A percentile compares a stretch with the other conserved stretches of the same genome.
phyloP scores from a whole-genome alignment of 30 jellyfish, hydroid and myxozoan species.

The Aurelia aurita complex sp. Pacific region DNA sequence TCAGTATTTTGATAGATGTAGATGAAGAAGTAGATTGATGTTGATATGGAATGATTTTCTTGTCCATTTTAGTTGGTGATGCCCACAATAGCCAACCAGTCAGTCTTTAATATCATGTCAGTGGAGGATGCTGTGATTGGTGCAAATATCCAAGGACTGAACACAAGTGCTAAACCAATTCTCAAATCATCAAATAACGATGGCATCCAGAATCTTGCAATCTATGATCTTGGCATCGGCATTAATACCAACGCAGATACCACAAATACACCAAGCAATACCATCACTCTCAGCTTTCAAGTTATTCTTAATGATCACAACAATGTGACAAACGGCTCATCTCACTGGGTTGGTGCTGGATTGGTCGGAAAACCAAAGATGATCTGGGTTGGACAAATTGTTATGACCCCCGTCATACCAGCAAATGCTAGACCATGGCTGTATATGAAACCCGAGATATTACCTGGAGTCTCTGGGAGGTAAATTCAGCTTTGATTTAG shows the following conservation, averaged over 20 bases:
- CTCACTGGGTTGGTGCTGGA: slow-evolving; percentile 97
- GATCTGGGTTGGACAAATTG: slow-evolving; percentile 94
- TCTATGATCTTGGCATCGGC: slow-evolving; percentile 81
- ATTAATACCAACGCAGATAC: slow-evolving; percentile 39
- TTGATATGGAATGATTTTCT: background rate
- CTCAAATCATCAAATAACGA: slow-evolving; percentile 46
- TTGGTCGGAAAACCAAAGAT: slow-evolving; percentile 75
- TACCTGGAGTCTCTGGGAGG: background rate
- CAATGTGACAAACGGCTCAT: slow-evolving; percentile 66
- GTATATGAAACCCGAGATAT: slow-evolving; percentile 17
- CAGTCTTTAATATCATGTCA: slow-evolving; percentile 52
- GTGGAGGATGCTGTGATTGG: slow-evolving; percentile 74
- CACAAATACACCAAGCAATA: slow-evolving; percentile 40
- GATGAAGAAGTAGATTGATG: too few species aligned
- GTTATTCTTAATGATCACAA: slow-evolving; percentile 66
- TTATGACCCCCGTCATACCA: slow-evolving; percentile 44
- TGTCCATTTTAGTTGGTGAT: slow-evolving; percentile 65
- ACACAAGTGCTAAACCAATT: slow-evolving; percentile 70
- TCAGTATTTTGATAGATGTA: too few species aligned
- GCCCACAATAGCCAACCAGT: slow-evolving; percentile 51
- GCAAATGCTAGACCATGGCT: slow-evolving; percentile 63
- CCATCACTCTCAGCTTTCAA: slow-evolving; percentile 46
- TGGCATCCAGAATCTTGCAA: slow-evolving; percentile 65
- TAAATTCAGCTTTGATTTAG: background rate
- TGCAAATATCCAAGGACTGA: slow-evolving; percentile 63